phyloP scores from a whole-genome alignment of 2,888 invertebrate species.

The Gnatocerus cornutus region DNA sequence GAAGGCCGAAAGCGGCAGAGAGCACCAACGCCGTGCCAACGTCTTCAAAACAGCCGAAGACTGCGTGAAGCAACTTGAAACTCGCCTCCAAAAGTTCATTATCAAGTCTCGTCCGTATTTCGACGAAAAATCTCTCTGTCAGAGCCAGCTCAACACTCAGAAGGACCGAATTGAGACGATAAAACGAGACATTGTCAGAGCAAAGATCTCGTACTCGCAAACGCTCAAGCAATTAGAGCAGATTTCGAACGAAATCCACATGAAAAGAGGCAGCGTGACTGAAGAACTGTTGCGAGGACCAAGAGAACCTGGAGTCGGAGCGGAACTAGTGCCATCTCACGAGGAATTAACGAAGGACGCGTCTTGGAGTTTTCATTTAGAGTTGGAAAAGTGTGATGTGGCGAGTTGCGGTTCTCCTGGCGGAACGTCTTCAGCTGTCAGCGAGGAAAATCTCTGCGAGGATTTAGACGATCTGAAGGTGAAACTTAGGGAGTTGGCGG shows the following conservation, averaged over 20 bases:
- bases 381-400: constrained; percentile 76
- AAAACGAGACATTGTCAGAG: constrained; percentile 84
- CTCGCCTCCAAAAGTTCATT: constrained; percentile 86
- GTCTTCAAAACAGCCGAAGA: constrained; percentile 87
- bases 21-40: constrained; percentile 88
- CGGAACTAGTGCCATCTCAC: constrained; percentile 72
- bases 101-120: constrained; percentile 92
- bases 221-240: constrained; percentile 89
- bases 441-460: constrained; percentile 69
- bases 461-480: constrained; percentile 80
- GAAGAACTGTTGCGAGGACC: constrained; percentile 73
- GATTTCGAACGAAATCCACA: constrained; percentile 94
- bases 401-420: constrained; percentile 74
- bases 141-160: constrained; percentile 89
- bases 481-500: constrained; percentile 81
- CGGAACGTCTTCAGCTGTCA: constrained; percentile 72
- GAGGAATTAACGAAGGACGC: constrained; percentile 57
- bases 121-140: constrained; percentile 90
- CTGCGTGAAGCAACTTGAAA: constrained; percentile 87
- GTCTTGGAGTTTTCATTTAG: constrained; percentile 69
- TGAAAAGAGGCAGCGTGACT: constrained; percentile 71
- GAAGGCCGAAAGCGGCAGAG: constrained; percentile 90
- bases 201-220: constrained; percentile 87
- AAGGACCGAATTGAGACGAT: constrained; percentile 88
- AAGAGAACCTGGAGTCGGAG: constrained; percentile 79